Evolutionary conservation across 1,140 invertebrate species (phyloP), one percentile per base, ranked within the genome.

Genomic region (Coenobita brevimanus): DNA sequence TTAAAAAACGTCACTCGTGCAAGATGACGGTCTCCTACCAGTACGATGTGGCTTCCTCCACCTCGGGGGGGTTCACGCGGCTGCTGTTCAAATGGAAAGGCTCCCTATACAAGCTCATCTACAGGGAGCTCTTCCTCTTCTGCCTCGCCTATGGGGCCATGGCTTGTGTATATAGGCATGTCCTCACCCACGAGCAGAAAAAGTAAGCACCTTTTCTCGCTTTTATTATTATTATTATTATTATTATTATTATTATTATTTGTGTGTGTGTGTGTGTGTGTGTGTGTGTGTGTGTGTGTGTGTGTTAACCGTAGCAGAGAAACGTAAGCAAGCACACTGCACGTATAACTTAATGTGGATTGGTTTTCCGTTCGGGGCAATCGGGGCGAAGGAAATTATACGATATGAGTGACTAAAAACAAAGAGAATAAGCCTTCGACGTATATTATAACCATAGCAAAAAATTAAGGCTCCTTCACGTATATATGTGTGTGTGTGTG

Each of bases 1-100:
- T n/a, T 17, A n/a, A 36, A 36, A 33, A 30, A 64, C 41, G 27
- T 8, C 54, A 21, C 38, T 17, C 13, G 54, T 57, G 73, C 78
- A 88, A 67, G 71, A 96, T 96, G 96, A 96, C 96, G 78, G 95
- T 96, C 73, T 95, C 95, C 82, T 96, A 96, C 91, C 95, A 96
- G 90, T 95, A 95, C 89, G 95, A 96, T 90, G 95, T 96, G 84
- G 95, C 95, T 21, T 95, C 95, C 64, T 95, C 95, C 54, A 95
- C 94, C 54, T 94, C 95, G 73, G 95, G 95, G 76, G 95, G 95
- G 30, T 96, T 96, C 92, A 94, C 95, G 43, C 93, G 95, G 73
- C 93, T 96, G 6, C 92, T 96, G 8, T 95, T 95, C 92, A 95
- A 95, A 93, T 96, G 96, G 96, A 93, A 93, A 89, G 96, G 96